Base-by-base conservation (phyloP, 2,113 vertebrate genomes). In the Ameiurus melas region DNA sequence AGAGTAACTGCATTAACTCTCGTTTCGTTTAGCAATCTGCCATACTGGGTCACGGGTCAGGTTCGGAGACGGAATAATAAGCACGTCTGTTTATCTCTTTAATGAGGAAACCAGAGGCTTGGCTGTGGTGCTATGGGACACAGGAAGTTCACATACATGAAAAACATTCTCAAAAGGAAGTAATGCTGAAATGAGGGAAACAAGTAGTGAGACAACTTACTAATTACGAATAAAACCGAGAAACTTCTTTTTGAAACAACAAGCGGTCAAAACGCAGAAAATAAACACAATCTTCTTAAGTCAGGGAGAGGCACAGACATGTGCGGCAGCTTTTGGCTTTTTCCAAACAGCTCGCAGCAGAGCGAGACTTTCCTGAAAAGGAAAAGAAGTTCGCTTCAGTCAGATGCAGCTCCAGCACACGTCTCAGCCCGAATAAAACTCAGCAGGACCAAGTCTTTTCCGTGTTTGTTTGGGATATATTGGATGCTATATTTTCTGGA, bases 301-400 rank as follows among this genome's bases (percentile, higher is more conserved):
- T 62, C 3, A 62, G 53, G 33, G 73, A 85, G 57, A 82, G 43
- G 51, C 57, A 70, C 73, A 53, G 73, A 77, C 77, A 17, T 19
- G 20, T 75, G 14, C 77, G 17, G 77, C 27, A n/a, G 47, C 27
- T 53, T 53, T 53, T 53, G 73, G 70, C 70, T 39, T 73, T 39
- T 17, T 73, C 70, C 70, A 8, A 20, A 39, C 71, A 75, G 4
- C 71, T 39, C 20, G 7, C 19, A 75, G 71, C 71, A 43, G 75
- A 78, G 43, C 8, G 14, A 78, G 75, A 53, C 43, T 53, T 78
- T 78, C 75, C 75, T 51, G 75, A 78, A 78, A 78, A 53, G 77
- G 51, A 80, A 75, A 81, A 86, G 66, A 36, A 33, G 16, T 39
- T 19, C 2, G 14, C 25, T 68, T 27, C 25, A 51, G 47, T 36